phyloP scores from a whole-genome alignment of 2,797 vertebrate genomes.

The Gallinago nigripennis region DNA sequence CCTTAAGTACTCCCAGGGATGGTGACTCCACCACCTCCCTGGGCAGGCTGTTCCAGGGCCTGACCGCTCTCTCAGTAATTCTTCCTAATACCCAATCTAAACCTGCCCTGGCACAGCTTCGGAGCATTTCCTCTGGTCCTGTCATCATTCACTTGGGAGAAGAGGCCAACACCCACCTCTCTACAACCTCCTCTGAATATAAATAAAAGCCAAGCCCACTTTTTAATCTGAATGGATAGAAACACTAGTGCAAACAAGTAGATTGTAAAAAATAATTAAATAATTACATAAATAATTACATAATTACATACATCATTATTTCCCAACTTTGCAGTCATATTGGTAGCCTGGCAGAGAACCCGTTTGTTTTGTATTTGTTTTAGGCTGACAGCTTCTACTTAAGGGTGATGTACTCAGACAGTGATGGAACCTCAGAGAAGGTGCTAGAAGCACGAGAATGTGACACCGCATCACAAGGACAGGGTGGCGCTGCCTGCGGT shows the following conservation, averaged over 20 bases:
- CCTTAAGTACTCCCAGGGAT: too few relatives aligned
- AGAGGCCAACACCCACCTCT: too few relatives aligned
- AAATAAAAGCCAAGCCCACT: neutral
- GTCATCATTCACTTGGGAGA: too few relatives aligned
- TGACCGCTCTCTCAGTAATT: too few relatives aligned
- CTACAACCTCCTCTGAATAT: neutral
- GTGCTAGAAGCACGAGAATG: neutral
- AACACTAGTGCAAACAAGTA: neutral
- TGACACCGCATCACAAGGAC: neutral
- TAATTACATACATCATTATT: fast-evolving
- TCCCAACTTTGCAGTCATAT: neutral
- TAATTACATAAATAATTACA: neutral
- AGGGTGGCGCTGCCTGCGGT: neutral
- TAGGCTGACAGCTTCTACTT: neutral
- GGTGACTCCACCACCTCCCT: too few relatives aligned
- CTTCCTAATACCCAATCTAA: too few relatives aligned
- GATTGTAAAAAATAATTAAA: neutral
- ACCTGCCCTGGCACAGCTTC: too few relatives aligned
- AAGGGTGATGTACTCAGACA: neutral
- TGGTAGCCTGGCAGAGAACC: neutral
- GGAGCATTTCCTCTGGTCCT: too few relatives aligned
- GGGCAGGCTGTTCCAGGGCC: too few relatives aligned
- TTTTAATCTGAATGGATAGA: neutral
- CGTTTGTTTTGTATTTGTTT: neutral
- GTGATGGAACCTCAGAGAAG: neutral